Evolutionary conservation across 2,888 invertebrate genomes (phyloP), one percentile per base, ranked within the genome.

Genomic region (Nephrocerus scutellatus): DNA sequence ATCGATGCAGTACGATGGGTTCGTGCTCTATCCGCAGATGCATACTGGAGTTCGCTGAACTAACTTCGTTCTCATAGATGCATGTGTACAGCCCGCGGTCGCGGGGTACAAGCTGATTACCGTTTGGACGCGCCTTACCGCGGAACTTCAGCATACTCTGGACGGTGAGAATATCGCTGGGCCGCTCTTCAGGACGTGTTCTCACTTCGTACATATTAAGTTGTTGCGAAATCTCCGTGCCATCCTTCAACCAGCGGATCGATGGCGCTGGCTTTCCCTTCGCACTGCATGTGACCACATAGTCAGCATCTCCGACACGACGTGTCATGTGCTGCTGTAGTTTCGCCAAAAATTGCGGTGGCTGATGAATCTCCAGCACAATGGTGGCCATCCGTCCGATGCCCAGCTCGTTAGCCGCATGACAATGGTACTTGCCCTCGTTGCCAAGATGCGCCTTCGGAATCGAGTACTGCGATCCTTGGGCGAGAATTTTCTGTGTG

Each of bases 21-120:
- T 84, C 82, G 68, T 92, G 92, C 73, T 92, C 89, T 56, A 92
- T 88, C 57, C 88, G 77, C 36, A 92, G 74, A 67, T 87, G 85
- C 87, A 91, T 90, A 45, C 84, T 82, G 15, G 88, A 87, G 60
- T 89, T 89, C 18, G 84, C 82, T 59, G 80, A 81, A 65, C 85
- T 86, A 10, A 91, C 89, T 67, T 89, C 89, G 63, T 92, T 92
- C 63, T 85, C 83, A 60, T 90, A 90, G 15, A 82, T 76, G 61
- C 92, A 92, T 3, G 84, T 80, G 66, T 89, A 92, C 30, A 83
- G 77, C 20, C 92, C 92, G 23, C 90, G 76, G 63, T 92, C 92
- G 33, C 79, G 78, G 1, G 91, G 87, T 38, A 87, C 66, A 46
- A 89, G 69, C 61, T 86, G 80, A 61, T 85, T 86, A 16, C 75